These are phyloP conservation scores for Oedothorax gibbosus DNA, from an alignment of 1,140 invertebrate species.

Conservation along the genomic window DNA sequence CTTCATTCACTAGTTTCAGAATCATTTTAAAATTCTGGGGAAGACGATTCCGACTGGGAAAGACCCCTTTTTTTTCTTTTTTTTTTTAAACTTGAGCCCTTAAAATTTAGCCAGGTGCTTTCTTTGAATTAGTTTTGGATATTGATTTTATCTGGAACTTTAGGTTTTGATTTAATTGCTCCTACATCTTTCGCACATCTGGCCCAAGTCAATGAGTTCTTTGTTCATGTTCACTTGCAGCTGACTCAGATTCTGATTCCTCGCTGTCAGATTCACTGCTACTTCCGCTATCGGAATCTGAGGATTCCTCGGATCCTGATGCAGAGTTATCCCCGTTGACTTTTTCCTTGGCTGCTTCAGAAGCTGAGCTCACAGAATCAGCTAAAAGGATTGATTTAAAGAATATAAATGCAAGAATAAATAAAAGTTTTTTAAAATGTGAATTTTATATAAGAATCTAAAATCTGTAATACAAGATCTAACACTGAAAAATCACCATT, in stretches of 20 bases:
- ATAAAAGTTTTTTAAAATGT: no score
- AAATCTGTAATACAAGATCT: no score
- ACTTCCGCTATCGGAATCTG: conserved; percentile 26
- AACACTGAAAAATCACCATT: no score
- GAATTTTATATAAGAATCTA: no score
- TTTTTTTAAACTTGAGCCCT: conserved; percentile 21
- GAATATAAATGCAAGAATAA: background rate
- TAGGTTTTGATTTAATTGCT: conserved; percentile 7
- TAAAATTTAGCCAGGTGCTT: background rate
- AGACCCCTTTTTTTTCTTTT: conserved; percentile 21
- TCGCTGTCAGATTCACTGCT: conserved; percentile 54
- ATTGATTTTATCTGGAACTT: conserved; percentile 17
- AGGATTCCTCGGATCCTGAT: no score
- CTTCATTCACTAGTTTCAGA: conserved; percentile 43
- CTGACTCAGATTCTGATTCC: conserved; percentile 38
- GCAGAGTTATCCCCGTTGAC: no score
- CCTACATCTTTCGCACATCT: background rate
- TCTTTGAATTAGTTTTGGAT: conserved; percentile 21
- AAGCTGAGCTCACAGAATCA: conserved; percentile 47
- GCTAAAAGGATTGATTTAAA: conserved; percentile 9
- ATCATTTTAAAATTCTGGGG: conserved; percentile 9
- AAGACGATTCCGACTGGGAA: conserved; percentile 25
- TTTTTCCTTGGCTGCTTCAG: conserved; percentile 47
- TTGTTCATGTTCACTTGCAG: conserved; percentile 58
- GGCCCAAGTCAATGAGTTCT: conserved; percentile 32